Evolutionary conservation across 2,888 invertebrate species (phyloP).

Genomic region (Gastracanthus pulcherrimus): DNA sequence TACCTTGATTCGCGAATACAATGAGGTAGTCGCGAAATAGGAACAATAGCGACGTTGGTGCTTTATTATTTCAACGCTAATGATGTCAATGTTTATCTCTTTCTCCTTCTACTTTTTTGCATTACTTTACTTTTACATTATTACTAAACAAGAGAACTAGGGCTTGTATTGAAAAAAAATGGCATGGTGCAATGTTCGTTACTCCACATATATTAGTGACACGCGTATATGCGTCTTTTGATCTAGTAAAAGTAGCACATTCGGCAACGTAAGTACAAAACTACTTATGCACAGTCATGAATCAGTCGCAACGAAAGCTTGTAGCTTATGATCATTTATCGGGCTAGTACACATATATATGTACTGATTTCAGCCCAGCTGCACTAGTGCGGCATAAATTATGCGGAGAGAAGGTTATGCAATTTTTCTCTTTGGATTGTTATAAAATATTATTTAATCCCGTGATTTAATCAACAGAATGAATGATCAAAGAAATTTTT

Average conservation of each 20-base stretch:
- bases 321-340: slow-evolving; percentile 6
- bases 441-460: not conserved
- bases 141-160: too few species aligned
- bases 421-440: not conserved
- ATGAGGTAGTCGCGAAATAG: too few species aligned
- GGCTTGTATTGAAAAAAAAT: not conserved
- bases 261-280: not conserved
- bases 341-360: not conserved
- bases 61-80: too few species aligned
- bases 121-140: not conserved
- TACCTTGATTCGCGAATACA: too few species aligned
- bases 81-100: too few species aligned
- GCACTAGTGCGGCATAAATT: slow-evolving; percentile 1
- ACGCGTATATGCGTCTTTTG: not conserved
- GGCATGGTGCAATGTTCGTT: not conserved
- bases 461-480: not conserved
- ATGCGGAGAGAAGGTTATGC: not conserved
- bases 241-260: not conserved
- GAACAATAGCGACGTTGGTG: too few species aligned
- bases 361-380: not conserved
- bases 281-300: slow-evolving; percentile 9
- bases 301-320: not conserved
- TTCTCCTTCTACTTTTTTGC: not conserved
- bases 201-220: not conserved
- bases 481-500: too few species aligned